Evolutionary conservation across 2,113 vertebrate species (phyloP).

Genomic region (Cranoglanis bouderius): DNA sequence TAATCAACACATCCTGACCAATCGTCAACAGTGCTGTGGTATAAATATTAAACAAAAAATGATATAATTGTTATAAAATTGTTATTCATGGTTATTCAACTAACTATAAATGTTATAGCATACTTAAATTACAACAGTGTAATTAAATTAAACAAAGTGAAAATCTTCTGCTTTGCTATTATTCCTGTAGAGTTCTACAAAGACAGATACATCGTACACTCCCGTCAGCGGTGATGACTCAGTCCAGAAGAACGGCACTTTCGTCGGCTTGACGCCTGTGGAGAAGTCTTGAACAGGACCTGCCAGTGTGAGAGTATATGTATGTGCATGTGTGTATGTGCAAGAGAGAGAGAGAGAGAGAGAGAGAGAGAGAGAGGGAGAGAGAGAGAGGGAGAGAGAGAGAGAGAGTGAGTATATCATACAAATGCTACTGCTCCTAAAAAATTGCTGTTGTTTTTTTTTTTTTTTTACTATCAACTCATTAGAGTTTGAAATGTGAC

Average conservation of each 20-base stretch:
- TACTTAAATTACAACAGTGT: not conserved
- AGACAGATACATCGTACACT: conserved; percentile 67
- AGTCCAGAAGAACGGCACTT: conserved; percentile 67
- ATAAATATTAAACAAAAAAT: not conserved
- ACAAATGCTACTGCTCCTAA: not conserved
- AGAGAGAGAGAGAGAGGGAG: not conserved
- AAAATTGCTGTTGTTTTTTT: not conserved
- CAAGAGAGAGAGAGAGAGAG: not conserved
- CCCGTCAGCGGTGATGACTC: conserved; percentile 67
- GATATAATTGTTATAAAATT: not conserved
- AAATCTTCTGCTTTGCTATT: not conserved
- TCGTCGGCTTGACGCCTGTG: conserved; percentile 64
- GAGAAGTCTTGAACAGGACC: conserved; percentile 59
- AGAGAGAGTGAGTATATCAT: not conserved
- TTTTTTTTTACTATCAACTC: not conserved
- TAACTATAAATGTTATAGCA: too few species aligned
- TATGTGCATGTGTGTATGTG: not conserved
- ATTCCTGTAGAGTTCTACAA: conserved; percentile 57
- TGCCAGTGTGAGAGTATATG: not conserved
- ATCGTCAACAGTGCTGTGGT: not conserved
- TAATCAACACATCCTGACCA: not conserved
- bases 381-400: not conserved
- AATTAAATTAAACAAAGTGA: not conserved
- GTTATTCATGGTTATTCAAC: not conserved
- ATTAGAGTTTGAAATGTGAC: not conserved